phyloP scores from a whole-genome alignment of 2,888 invertebrate genomes.

The Timema cristinae region DNA sequence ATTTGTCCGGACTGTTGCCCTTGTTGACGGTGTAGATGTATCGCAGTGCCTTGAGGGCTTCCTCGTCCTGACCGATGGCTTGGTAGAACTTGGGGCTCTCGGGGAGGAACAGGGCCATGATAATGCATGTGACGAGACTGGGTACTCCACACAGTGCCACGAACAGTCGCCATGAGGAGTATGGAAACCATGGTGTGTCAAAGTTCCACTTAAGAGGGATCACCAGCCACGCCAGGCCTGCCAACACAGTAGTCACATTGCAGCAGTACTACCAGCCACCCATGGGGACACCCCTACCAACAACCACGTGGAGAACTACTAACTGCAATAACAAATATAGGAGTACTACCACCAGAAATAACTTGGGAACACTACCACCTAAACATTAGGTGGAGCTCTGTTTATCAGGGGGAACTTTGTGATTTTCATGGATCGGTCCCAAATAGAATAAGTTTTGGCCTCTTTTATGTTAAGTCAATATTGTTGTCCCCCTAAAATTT shows the following conservation, averaged over 20 bases:
- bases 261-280: too few species aligned
- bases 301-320: too few species aligned
- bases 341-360: too few species aligned
- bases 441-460: too few species aligned
- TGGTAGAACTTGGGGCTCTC: slow-evolving; percentile 44
- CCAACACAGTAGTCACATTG: background rate
- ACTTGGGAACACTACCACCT: background rate
- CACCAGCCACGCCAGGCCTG: slow-evolving; percentile 40
- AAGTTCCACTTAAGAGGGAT: slow-evolving; percentile 41
- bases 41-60: slow-evolving; percentile 38
- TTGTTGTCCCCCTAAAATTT: too few species aligned
- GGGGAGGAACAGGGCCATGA: slow-evolving; percentile 39
- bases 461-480: too few species aligned
- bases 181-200: slow-evolving; percentile 30
- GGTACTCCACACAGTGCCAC: slow-evolving; percentile 42
- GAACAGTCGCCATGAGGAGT: slow-evolving; percentile 43
- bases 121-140: slow-evolving; percentile 40
- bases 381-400: too few species aligned
- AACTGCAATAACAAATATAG: slow-evolving; percentile 12
- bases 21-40: slow-evolving; percentile 36
- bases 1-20: slow-evolving; percentile 16
- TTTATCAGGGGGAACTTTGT: too few species aligned
- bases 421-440: too few species aligned
- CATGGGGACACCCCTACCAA: too few species aligned
- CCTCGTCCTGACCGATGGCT: slow-evolving; percentile 37